A percentile compares a stretch with the other conserved stretches of the same genome.
phyloP scores from a whole-genome alignment of 1,140 invertebrate species.

The Manduca sexta region DNA sequence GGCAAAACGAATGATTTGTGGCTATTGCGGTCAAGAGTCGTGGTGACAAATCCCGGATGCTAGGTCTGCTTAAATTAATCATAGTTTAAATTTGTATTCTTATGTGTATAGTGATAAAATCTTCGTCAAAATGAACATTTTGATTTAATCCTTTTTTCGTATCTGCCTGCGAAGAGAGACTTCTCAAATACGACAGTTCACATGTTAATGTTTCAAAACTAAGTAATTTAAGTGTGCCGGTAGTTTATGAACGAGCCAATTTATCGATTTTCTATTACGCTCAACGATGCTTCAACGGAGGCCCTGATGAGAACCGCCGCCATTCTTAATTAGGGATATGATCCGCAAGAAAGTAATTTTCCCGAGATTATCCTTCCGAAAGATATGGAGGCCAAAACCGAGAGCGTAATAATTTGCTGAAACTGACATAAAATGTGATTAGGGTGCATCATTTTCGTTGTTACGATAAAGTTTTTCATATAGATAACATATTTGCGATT shows the following conservation, averaged over 20 bases:
- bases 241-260: conserved; percentile 18
- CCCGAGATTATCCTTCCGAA: conserved; percentile 42
- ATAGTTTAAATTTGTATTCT: too few relatives aligned
- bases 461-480: conserved; percentile 1
- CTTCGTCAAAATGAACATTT: too few relatives aligned
- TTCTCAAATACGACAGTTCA: too few relatives aligned
- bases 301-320: conserved; percentile 33
- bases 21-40: too few relatives aligned
- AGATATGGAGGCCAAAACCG: conserved; percentile 27
- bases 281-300: conserved; percentile 22
- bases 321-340: conserved; percentile 60
- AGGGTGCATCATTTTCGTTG: conserved; percentile 9
- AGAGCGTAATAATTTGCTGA: conserved; percentile 23
- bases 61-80: too few relatives aligned
- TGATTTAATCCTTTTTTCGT: too few relatives aligned
- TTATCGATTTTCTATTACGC: conserved; percentile 26
- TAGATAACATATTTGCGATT: too few relatives aligned
- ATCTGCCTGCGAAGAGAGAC: too few relatives aligned
- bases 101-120: too few relatives aligned
- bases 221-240: neutral
- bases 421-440: conserved; percentile 24
- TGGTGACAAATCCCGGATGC: too few relatives aligned
- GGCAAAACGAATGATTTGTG: too few relatives aligned
- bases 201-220: too few relatives aligned
- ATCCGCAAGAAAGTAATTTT: conserved; percentile 61